Conservation (phyloP, 1,140 invertebrate species). For the Propsilocerus akamusi region DNA sequence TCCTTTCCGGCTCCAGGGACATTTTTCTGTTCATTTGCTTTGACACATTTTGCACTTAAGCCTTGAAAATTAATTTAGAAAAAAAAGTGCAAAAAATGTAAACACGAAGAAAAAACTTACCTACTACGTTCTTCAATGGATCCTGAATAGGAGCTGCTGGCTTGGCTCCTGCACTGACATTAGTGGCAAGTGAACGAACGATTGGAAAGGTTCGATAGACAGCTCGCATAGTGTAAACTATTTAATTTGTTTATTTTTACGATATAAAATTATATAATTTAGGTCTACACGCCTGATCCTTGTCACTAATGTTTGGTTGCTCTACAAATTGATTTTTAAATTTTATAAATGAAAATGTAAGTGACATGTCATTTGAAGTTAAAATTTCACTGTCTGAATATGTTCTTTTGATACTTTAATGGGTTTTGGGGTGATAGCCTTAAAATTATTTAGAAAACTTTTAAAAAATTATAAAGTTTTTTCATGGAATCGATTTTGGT, state of each 20-base stretch:
- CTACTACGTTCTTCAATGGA: background rate
- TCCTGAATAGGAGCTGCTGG: background rate
- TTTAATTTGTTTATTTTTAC: background rate
- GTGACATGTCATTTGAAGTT: too few species aligned
- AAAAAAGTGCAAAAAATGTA: background rate
- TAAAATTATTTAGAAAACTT: too few species aligned
- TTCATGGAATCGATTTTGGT: too few species aligned
- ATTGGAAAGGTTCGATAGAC: background rate
- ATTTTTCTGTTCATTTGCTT: background rate
- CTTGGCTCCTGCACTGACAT: background rate
- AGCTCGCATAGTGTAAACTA: background rate
- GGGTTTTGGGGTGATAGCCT: too few species aligned
- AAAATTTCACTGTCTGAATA: too few species aligned
- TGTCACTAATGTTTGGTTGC: background rate
- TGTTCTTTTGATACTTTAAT: too few species aligned
- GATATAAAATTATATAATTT: background rate
- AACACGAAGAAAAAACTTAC: background rate
- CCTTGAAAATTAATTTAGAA: background rate
- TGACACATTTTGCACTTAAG: background rate
- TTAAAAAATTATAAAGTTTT: too few species aligned
- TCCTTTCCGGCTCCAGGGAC: constrained; percentile 12
- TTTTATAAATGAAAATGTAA: too few species aligned
- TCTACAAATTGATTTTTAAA: too few species aligned
- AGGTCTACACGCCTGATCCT: background rate
- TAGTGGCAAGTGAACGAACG: background rate